These are phyloP conservation scores for Macrostomum lignano DNA, from an alignment of 1,140 invertebrate species.

Conservation along the genomic window DNA sequence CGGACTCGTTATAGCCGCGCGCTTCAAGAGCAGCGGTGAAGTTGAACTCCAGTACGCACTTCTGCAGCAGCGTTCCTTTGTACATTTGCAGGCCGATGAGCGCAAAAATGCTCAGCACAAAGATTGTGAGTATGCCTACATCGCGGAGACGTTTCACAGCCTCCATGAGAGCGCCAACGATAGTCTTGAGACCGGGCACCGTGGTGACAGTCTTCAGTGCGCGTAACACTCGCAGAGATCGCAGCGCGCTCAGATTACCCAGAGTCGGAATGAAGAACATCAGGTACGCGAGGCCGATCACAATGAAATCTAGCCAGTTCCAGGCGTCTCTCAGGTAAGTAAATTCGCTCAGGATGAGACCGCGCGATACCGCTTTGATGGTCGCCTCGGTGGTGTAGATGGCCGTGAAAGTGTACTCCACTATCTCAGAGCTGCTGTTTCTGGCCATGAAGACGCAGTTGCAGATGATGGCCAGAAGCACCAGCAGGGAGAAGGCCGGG, in stretches of 20 bases:
- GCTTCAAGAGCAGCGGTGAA: too few relatives aligned
- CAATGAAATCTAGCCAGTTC: slow-evolving; percentile 87
- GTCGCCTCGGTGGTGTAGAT: slow-evolving; percentile 84
- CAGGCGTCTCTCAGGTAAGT: slow-evolving; percentile 80
- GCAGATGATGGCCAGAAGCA: slow-evolving; percentile 74
- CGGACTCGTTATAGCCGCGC: too few relatives aligned
- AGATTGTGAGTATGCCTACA: slow-evolving; percentile 94
- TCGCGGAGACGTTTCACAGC: slow-evolving; percentile 92
- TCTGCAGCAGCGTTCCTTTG: slow-evolving; percentile 80
- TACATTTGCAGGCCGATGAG: slow-evolving; percentile 91
- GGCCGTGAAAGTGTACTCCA: slow-evolving; percentile 68
- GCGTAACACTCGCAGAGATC: slow-evolving; percentile 69
- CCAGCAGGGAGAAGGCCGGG: slow-evolving; percentile 73
- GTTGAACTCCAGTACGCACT: slow-evolving; percentile 71
- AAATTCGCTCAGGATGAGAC: slow-evolving; percentile 73
- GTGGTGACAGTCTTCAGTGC: slow-evolving; percentile 86
- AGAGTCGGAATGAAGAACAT: slow-evolving; percentile 47
- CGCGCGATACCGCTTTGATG: slow-evolving; percentile 72
- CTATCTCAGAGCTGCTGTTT: slow-evolving; percentile 60
- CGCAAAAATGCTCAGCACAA: slow-evolving; percentile 88
- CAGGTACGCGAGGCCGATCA: slow-evolving; percentile 74
- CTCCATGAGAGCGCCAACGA: slow-evolving; percentile 94
- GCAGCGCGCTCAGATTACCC: slow-evolving; percentile 62
- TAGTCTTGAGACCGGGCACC: slow-evolving; percentile 92
- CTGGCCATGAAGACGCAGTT: slow-evolving; percentile 89